Base-by-base conservation (phyloP, 2,113 vertebrate genomes). In the Pleuronectes platessa region DNA sequence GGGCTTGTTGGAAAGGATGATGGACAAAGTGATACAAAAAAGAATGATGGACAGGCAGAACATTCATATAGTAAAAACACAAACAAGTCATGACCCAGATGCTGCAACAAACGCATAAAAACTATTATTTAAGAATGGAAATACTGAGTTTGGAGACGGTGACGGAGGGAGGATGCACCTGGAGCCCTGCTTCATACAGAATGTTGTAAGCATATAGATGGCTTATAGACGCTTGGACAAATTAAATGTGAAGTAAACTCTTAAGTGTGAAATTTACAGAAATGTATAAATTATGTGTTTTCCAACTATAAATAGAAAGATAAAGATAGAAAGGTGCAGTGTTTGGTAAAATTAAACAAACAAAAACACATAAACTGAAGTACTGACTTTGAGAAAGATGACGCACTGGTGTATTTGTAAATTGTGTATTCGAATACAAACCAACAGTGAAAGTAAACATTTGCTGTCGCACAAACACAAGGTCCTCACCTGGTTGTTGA, bases 401-500 rank as follows among this genome's bases (percentile, higher is more conserved):
- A 42, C 40, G 12, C n/a, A 23, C 2, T 21, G 9, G 10, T 6
- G 24, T 62, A 4, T 62, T 21, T 15, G n/a, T 0, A 45, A 45
- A 24, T 9, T 1, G 11, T 54, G 7, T 40, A 62, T 26, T 12
- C 1, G 31, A 40, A 68, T 49, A n/a, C 2, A 71, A 56, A 60
- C 17, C n/a, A 53, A 54, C 51, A 54, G 20, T 20, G 0, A 13
- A 11, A 37, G 23, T 2, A 51, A 51, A 51, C 45, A 58, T 35
- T 60, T 13, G 40, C 26, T 11, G 26, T 23, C 6, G 47, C 18
- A 78, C 24, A 53, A 7, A 81, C 21, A 13, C 54, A 64, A 47
- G 35, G 60, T 78, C 17, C 96, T 93, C 86, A 99, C 98, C 96
- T 95, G 94, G 61, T 95, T 96, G 90, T 95, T 97, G 78, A 99